Evolutionary conservation across 2,888 invertebrate species (phyloP).

Genomic region (Aleiodes alternator): DNA sequence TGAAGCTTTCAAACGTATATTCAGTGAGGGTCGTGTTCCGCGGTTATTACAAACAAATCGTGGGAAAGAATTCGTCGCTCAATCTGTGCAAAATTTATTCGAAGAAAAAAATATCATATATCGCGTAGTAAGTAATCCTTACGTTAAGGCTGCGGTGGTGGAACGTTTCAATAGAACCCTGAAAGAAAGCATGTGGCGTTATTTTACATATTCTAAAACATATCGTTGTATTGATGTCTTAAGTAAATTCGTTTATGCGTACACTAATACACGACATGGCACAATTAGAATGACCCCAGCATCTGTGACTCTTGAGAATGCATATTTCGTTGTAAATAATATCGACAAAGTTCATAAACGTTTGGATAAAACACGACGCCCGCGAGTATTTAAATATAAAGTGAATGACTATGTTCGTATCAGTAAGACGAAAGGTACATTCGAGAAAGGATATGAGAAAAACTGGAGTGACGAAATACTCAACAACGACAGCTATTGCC

Average conservation of each 20-base stretch:
- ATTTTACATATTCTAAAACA: conserved; percentile 36
- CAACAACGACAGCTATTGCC: conserved; percentile 49
- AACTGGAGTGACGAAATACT: conserved; percentile 60
- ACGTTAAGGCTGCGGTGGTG: too few relatives aligned
- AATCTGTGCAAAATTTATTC: conserved; percentile 43
- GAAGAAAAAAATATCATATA: conserved; percentile 60
- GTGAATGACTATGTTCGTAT: neutral
- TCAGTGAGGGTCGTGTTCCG: conserved; percentile 24
- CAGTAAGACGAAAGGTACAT: neutral
- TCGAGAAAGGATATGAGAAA: conserved; percentile 20
- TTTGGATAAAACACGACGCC: neutral
- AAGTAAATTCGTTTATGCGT: conserved; percentile 53
- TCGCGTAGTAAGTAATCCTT: conserved; percentile 41
- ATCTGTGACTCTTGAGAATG: too few relatives aligned
- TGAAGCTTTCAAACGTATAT: conserved; percentile 3
- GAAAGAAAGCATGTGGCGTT: too few relatives aligned
- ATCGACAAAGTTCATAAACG: neutral
- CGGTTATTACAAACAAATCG: conserved; percentile 53
- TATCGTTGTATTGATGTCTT: conserved; percentile 58
- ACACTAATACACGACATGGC: conserved; percentile 56
- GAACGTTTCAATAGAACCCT: too few relatives aligned
- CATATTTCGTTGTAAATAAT: neutral
- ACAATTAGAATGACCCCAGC: conserved; percentile 45
- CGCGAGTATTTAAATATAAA: conserved; percentile 21
- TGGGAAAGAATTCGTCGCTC: conserved; percentile 53